phyloP scores from a whole-genome alignment of 2,113 vertebrate species.

The Lonchura striata region DNA sequence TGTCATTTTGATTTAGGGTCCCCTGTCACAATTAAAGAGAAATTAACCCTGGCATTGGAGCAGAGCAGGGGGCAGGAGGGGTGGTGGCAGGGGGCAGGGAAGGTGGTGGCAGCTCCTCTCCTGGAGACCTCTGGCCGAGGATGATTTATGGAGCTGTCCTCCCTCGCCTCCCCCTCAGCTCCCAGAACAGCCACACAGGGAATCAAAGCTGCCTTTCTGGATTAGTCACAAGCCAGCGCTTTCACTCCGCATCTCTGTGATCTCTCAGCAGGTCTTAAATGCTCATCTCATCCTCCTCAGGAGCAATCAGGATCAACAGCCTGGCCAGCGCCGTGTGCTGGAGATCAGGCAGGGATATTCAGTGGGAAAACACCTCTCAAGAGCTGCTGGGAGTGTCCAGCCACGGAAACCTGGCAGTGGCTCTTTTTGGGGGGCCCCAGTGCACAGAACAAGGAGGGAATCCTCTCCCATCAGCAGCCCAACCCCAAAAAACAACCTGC shows the following conservation, averaged over 20 bases:
- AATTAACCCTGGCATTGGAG: not conserved
- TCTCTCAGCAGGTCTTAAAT: not conserved
- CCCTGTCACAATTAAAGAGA: not conserved
- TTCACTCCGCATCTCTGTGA: not conserved
- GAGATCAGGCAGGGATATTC: not conserved
- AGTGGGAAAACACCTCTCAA: not conserved
- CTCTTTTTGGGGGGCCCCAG: accelerated
- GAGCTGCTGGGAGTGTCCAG: not conserved
- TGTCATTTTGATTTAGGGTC: not conserved
- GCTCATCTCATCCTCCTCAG: not conserved
- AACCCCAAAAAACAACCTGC: not conserved
- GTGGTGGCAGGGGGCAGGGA: not conserved
- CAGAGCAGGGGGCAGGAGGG: not conserved
- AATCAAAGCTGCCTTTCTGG: not conserved
- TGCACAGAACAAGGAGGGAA: not conserved
- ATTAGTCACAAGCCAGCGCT: not conserved
- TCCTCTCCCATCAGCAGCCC: not conserved
- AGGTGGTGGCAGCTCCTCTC: not conserved
- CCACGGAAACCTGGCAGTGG: not conserved
- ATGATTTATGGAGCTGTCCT: not conserved
- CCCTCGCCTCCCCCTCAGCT: not conserved
- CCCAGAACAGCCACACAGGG: not conserved
- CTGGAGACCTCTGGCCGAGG: not conserved
- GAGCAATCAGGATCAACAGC: not conserved
- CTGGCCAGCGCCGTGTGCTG: not conserved